Evolutionary conservation across 1,140 invertebrate species (phyloP), one percentile per base, ranked within the genome.

Genomic region (Aphelinus certus): DNA sequence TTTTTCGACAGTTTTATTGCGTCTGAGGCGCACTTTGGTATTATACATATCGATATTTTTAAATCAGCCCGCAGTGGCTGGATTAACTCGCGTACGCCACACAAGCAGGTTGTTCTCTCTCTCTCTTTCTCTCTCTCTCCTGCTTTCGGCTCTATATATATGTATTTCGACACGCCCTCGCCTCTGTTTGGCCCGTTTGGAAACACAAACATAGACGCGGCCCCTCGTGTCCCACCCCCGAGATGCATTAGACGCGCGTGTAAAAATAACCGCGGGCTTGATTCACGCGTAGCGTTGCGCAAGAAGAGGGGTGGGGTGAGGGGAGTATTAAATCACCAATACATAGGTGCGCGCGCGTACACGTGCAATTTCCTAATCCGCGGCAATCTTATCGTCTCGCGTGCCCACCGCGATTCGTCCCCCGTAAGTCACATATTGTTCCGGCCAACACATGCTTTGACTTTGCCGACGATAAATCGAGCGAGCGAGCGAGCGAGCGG

Each of bases 41-140:
- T 26, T 26, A 26, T 26, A 26, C 26, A 69, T 9, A 71, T 71
- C 68, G 48, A 71, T 71, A 71, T 62, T 71, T 60, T 69, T 69
- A 60, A 69, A 10, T 46, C 7, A 6, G 47, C 26, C 26, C 26
- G 26, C 26, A 26, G 26, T 26, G 26, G 26, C 26, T 26, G 26
- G 26, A 26, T 26, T 26, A 26, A 26, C 26, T 26, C 26, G 26
- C 26, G 26, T 26, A 26, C 26, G 26, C 26, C 26, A 26, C 26
- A n/a, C 47, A 49, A 55, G 10, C 42, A 51, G 26, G 1, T 26
- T n/a, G 3, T 48, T 48, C n/a, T 43, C 2, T n/a, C 9, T 3
- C 48, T 48, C 61, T 45, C 61, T n/a, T n/a, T 47, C 61, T 48
- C 46, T 7, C n/a, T 6, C 26, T 3, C 9, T 3, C 1, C 43